A percentile compares a stretch with the other conserved stretches of the same genome.
These are phyloP conservation scores for Clunio marinus DNA, from an alignment of 2,888 invertebrate genomes.

Conservation along the genomic window DNA sequence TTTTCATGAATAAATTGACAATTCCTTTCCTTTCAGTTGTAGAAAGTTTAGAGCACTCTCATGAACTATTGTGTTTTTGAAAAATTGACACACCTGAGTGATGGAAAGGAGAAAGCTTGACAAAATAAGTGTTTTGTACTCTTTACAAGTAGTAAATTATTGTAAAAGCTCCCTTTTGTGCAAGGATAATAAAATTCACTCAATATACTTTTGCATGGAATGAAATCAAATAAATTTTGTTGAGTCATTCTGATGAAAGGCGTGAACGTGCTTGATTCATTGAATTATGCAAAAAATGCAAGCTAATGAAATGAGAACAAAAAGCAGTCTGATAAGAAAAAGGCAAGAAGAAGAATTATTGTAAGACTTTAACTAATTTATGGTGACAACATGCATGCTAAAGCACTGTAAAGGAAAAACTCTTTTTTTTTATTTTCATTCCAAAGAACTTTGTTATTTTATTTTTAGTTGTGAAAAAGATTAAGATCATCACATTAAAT, in stretches of 20 bases:
- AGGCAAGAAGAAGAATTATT: constrained; percentile 3
- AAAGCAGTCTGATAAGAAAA: background rate
- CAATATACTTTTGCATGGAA: background rate
- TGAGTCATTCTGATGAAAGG: background rate
- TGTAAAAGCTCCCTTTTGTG: no score
- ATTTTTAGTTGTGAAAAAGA: background rate
- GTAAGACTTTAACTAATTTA: constrained; percentile 23
- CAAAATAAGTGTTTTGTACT: no score
- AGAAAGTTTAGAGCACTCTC: no score
- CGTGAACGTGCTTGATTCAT: background rate
- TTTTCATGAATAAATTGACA: no score
- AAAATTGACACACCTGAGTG: no score
- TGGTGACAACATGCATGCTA: constrained; percentile 25
- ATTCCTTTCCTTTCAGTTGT: no score
- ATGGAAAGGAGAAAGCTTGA: no score
- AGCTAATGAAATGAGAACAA: background rate
- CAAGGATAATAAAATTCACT: no score
- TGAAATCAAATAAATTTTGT: background rate
- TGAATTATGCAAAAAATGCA: background rate
- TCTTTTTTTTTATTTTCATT: background rate
- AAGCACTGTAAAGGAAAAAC: no score
- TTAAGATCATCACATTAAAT: no score
- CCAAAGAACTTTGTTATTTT: background rate
- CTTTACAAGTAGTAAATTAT: no score
- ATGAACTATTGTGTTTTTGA: no score